A percentile compares a stretch with the other conserved stretches of the same genome.
Evolutionary conservation across 1,140 invertebrate species (phyloP).

Genomic region (Laupala kohalensis): DNA sequence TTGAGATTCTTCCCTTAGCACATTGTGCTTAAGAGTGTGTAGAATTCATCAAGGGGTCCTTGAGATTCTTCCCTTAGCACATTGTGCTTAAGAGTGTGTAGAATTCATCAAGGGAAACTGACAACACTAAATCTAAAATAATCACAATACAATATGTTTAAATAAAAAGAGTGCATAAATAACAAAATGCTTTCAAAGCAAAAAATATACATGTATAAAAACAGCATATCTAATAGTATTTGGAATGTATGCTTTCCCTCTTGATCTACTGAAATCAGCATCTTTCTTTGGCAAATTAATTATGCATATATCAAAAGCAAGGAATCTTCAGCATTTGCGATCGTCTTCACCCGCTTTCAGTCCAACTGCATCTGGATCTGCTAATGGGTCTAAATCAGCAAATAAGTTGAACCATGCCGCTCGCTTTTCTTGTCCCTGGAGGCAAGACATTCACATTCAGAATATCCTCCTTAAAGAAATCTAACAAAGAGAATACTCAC

Average conservation of each 20-base stretch:
- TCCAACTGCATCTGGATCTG: slow-evolving; percentile 53
- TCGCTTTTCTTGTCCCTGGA: slow-evolving; percentile 7
- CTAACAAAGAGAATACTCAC: neutral
- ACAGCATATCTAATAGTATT: too few species aligned
- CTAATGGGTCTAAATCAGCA: slow-evolving; percentile 82
- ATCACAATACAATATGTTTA: too few species aligned
- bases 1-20: neutral
- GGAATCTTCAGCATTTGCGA: slow-evolving; percentile 3
- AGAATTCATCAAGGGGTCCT: neutral
- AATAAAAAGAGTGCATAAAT: too few species aligned
- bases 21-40: neutral
- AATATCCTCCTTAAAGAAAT: too few species aligned
- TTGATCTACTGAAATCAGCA: too few species aligned
- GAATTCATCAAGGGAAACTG: neutral
- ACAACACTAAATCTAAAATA: too few species aligned
- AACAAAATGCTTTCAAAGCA: too few species aligned
- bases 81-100: neutral
- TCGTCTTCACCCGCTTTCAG: slow-evolving; percentile 14
- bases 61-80: too few species aligned
- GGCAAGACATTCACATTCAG: neutral
- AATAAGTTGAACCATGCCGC: slow-evolving; percentile 78
- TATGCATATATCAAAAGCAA: neutral
- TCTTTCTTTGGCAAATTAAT: too few species aligned
- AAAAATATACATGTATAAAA: too few species aligned
- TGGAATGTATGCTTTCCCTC: too few species aligned